Conservation (phyloP, 2,888 invertebrate species). For the Nowickia ferox region DNA sequence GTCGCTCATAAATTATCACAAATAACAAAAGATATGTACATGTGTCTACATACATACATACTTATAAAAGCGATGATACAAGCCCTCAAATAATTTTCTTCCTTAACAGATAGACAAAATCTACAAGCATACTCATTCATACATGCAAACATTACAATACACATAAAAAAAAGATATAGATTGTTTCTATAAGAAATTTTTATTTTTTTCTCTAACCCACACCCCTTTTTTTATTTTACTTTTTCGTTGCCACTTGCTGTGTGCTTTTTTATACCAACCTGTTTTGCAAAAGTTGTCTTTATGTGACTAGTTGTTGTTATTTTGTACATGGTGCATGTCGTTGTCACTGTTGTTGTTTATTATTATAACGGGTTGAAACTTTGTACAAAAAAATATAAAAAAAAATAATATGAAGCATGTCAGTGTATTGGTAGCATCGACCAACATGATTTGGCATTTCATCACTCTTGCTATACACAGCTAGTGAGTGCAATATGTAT, state of each 20-base stretch:
- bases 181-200: slow-evolving; percentile 51
- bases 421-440: slow-evolving; percentile 60
- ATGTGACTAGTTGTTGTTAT: slow-evolving; percentile 50
- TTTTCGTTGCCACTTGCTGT: slow-evolving; percentile 46
- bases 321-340: slow-evolving; percentile 4
- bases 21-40: slow-evolving; percentile 32
- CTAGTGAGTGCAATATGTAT: slow-evolving; percentile 48
- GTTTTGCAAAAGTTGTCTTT: slow-evolving; percentile 57
- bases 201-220: slow-evolving; percentile 61
- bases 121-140: background rate
- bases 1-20: slow-evolving; percentile 66
- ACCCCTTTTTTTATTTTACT: slow-evolving; percentile 63
- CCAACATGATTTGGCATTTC: slow-evolving; percentile 70
- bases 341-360: slow-evolving; percentile 44
- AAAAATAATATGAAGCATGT: slow-evolving; percentile 7
- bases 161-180: background rate
- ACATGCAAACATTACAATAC: slow-evolving; percentile 6
- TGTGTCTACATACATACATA: too few relatives aligned
- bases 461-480: slow-evolving; percentile 55
- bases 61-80: slow-evolving; percentile 1
- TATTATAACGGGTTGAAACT: slow-evolving; percentile 67
- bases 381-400: slow-evolving; percentile 3
- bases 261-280: slow-evolving; percentile 29
- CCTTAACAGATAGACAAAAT: slow-evolving; percentile 5
- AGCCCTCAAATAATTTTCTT: slow-evolving; percentile 32